phyloP scores from a whole-genome alignment of 1,140 invertebrate genomes.

The Magallana gigas region DNA sequence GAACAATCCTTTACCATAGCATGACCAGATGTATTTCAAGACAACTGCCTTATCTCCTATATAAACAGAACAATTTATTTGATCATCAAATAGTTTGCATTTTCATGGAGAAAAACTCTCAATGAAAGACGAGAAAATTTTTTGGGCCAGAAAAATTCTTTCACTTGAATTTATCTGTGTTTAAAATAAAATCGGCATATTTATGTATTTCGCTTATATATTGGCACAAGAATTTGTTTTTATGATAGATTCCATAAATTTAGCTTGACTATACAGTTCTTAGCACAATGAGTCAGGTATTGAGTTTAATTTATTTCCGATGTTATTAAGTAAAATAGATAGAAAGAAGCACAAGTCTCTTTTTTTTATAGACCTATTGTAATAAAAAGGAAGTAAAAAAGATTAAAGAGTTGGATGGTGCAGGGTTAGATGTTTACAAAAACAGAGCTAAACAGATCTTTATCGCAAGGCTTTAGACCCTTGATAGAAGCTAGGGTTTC shows the following conservation, averaged over 20 bases:
- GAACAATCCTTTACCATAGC: neutral
- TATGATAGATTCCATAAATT: constrained; percentile 22
- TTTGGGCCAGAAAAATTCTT: constrained; percentile 11
- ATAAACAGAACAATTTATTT: constrained; percentile 5
- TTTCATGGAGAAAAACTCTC: neutral
- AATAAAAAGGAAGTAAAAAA: constrained; percentile 30
- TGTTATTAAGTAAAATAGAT: constrained; percentile 25
- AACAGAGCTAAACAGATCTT: constrained; percentile 31
- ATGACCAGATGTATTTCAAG: neutral
- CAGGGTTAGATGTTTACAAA: constrained; percentile 22
- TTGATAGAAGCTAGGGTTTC: constrained; percentile 25
- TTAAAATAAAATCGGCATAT: constrained; percentile 23
- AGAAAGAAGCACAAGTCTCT: neutral
- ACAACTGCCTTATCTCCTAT: neutral
- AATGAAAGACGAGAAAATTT: neutral
- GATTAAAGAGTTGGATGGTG: neutral
- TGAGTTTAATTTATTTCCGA: neutral
- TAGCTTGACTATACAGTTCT: neutral
- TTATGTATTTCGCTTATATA: constrained; percentile 35
- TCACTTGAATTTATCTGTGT: neutral
- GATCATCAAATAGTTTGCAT: neutral
- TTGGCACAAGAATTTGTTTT: constrained; percentile 22
- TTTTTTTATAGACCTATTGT: constrained; percentile 27
- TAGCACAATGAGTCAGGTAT: constrained; percentile 2
- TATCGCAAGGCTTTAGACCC: neutral